Conservation (phyloP, 2,888 invertebrate species). For the Anticlea derivata region DNA sequence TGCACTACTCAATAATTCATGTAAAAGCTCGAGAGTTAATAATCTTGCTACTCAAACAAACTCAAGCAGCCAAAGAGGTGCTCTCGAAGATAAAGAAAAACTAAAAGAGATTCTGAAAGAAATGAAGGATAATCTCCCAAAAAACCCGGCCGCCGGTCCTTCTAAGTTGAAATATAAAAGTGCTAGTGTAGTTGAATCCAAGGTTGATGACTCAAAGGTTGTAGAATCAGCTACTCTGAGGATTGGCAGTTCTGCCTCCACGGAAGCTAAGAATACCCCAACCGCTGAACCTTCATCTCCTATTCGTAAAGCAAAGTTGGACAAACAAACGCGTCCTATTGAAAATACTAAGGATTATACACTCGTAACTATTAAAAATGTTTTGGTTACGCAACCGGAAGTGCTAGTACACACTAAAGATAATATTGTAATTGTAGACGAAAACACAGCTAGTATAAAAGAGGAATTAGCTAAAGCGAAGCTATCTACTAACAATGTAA, state of each 20-base stretch:
- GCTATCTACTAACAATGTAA: background rate
- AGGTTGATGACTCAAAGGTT: conserved; percentile 26
- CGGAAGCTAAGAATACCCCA: conserved; percentile 16
- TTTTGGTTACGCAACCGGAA: conserved; percentile 45
- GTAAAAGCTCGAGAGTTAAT: conserved; percentile 34
- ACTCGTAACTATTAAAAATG: conserved; percentile 36
- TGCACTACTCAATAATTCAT: conserved; percentile 22
- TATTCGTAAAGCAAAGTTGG: conserved; percentile 2
- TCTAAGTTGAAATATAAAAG: conserved; percentile 18
- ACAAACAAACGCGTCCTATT: conserved; percentile 8
- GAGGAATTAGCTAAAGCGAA: conserved; percentile 5
- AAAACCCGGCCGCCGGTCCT: conserved; percentile 73
- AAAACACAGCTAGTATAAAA: conserved; percentile 15
- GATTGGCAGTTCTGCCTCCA: conserved; percentile 51
- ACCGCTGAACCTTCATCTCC: conserved; percentile 8
- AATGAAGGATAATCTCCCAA: conserved; percentile 90
- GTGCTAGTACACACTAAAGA: conserved; percentile 41
- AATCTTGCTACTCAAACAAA: conserved; percentile 58
- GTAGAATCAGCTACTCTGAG: conserved; percentile 68
- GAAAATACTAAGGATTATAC: conserved; percentile 10
- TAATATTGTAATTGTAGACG: conserved; percentile 34
- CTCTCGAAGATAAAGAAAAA: conserved; percentile 80
- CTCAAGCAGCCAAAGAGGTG: conserved; percentile 33
- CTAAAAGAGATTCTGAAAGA: conserved; percentile 89
- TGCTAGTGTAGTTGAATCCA: conserved; percentile 23